Evolutionary conservation across 2,888 invertebrate species (phyloP).

Genomic region (Empis stercorea): DNA sequence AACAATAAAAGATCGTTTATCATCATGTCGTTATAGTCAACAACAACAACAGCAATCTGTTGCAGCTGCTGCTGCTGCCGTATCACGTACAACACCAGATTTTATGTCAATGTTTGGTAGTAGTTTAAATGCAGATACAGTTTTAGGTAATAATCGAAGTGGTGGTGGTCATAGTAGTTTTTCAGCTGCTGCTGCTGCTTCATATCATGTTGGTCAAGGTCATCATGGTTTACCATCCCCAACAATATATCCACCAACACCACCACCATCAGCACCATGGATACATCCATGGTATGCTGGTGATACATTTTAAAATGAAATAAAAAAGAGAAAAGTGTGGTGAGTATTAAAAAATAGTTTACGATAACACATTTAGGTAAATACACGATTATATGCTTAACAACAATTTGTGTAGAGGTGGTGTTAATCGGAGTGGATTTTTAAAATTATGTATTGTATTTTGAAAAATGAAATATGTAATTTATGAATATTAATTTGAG

Average conservation of each 20-base stretch:
- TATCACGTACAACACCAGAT: conserved; percentile 15
- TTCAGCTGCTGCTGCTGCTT: conserved; percentile 14
- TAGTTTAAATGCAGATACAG: conserved; percentile 9
- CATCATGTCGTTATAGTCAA: conserved; percentile 10
- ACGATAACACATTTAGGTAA: too few species aligned
- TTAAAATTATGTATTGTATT: too few species aligned
- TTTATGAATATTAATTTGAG: too few species aligned
- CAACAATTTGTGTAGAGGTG: too few species aligned
- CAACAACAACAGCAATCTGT: conserved; percentile 13
- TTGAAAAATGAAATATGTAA: too few species aligned
- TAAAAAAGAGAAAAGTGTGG: too few species aligned
- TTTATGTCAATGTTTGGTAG: conserved; percentile 18
- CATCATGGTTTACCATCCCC: conserved; percentile 35
- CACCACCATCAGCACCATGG: conserved; percentile 37
- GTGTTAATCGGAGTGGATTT: too few species aligned
- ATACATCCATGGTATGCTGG: conserved; percentile 37
- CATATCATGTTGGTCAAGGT: conserved; percentile 13
- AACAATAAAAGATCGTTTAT: conserved; percentile 2
- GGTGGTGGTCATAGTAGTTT: conserved; percentile 11
- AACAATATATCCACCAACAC: conserved; percentile 37
- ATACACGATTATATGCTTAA: too few species aligned
- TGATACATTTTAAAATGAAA: conserved; percentile 27
- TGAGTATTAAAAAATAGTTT: too few species aligned
- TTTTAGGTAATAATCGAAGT: conserved; percentile 11
- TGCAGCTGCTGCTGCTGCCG: conserved; percentile 11